phyloP scores from a whole-genome alignment of 2,797 vertebrate species.

The Choloepus didactylus region DNA sequence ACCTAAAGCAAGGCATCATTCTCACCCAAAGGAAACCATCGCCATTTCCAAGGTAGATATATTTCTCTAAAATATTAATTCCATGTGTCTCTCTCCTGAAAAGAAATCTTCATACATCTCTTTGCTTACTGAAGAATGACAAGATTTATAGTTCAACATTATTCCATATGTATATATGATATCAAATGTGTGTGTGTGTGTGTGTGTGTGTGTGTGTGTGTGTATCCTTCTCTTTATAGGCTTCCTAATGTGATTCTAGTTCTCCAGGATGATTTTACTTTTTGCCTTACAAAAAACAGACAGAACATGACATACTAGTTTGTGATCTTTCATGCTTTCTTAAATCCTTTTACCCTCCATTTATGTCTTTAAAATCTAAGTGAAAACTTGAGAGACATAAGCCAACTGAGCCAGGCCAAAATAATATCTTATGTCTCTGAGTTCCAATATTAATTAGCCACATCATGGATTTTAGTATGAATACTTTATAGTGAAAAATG shows the following conservation, averaged over 20 bases:
- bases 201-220: too few relatives aligned
- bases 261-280: neutral
- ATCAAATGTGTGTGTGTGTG: too few relatives aligned
- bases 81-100: neutral
- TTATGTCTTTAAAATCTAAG: neutral
- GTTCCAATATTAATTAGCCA: neutral
- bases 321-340: neutral
- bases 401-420: neutral
- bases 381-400: neutral
- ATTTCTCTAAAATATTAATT: neutral
- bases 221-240: neutral
- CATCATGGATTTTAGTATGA: neutral
- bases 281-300: neutral
- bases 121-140: conserved; percentile 6
- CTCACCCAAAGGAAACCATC: neutral
- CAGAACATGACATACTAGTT: neutral
- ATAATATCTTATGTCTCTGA: neutral
- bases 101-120: neutral
- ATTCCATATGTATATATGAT: too few relatives aligned
- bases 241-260: neutral
- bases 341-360: neutral
- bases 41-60: neutral
- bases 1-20: neutral
- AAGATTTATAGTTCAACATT: neutral
- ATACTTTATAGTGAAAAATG: neutral